A percentile compares a stretch with the other conserved stretches of the same genome.
Conservation (phyloP, 2,113 vertebrate species). For the Pseudopodoces humilis region DNA sequence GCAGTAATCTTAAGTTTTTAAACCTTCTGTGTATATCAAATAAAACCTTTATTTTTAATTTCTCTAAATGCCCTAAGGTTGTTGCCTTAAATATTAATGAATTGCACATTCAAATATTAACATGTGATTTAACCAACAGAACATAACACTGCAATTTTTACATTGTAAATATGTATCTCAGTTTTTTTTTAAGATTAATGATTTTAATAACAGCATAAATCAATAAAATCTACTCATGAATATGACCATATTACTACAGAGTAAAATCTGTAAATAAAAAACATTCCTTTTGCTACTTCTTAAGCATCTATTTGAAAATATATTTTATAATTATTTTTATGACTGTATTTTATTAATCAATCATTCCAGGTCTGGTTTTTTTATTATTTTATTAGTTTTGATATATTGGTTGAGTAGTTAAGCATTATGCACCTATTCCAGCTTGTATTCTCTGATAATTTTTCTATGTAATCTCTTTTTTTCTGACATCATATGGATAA, state of each 20-base stretch:
- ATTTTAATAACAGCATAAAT: not conserved
- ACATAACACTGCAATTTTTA: not conserved
- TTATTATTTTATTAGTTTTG: not conserved
- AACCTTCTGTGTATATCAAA: not conserved
- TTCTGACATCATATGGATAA: not conserved
- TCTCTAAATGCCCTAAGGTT: not conserved
- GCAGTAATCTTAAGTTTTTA: not conserved
- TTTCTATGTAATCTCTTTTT: not conserved
- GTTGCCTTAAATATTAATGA: not conserved
- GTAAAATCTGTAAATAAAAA: not conserved
- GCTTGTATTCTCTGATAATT: not conserved
- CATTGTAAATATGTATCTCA: not conserved
- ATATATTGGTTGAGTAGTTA: not conserved
- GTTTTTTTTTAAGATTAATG: not conserved
- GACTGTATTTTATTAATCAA: not conserved
- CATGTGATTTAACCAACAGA: not conserved
- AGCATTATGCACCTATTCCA: not conserved
- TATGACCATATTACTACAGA: not conserved
- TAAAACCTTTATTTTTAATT: not conserved
- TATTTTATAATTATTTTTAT: not conserved
- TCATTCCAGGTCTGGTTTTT: not conserved
- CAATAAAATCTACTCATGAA: not conserved
- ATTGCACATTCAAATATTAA: not conserved
- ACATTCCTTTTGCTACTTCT: not conserved
- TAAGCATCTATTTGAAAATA: not conserved